Evolutionary conservation across 1,140 invertebrate genomes (phyloP).

Genomic region (Drosophila elegans): DNA sequence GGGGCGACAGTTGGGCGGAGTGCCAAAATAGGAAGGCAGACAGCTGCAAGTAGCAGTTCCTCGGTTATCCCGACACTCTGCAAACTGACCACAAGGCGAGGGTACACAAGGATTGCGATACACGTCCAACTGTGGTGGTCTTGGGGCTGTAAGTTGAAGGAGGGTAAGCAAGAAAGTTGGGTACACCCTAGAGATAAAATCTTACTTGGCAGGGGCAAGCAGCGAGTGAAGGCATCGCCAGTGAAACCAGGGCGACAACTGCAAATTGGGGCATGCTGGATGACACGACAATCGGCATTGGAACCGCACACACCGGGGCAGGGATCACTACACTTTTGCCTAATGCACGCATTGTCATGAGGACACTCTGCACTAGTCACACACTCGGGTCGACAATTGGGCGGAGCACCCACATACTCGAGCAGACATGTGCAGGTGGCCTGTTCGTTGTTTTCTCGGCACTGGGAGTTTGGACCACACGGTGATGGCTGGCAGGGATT

Average conservation of each 20-base stretch:
- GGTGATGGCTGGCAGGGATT: conserved; percentile 88
- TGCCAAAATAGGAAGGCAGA: conserved; percentile 89
- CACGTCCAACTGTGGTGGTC: conserved; percentile 83
- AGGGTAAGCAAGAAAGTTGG: neutral
- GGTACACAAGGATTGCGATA: conserved; percentile 90
- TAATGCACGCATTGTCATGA: conserved; percentile 90
- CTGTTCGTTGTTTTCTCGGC: conserved; percentile 86
- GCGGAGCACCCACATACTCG: conserved; percentile 90
- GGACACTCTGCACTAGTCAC: conserved; percentile 91
- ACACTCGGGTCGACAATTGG: conserved; percentile 91
- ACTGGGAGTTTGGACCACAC: conserved; percentile 88
- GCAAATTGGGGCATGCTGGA: conserved; percentile 91
- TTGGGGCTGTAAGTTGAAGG: conserved; percentile 79
- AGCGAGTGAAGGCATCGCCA: conserved; percentile 88
- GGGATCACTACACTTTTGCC: conserved; percentile 93
- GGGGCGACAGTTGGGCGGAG: conserved; percentile 91
- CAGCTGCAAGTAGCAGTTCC: conserved; percentile 90
- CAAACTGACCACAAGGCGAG: conserved; percentile 90
- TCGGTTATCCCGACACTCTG: conserved; percentile 85
- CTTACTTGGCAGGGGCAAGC: conserved; percentile 86
- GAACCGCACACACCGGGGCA: conserved; percentile 92
- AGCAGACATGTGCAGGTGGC: conserved; percentile 91
- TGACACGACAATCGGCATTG: conserved; percentile 91
- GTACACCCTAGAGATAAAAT: conserved; percentile 56
- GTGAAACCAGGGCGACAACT: conserved; percentile 89